Base-by-base conservation (phyloP, 2,888 invertebrate genomes). In the Stratiomys singularior region DNA sequence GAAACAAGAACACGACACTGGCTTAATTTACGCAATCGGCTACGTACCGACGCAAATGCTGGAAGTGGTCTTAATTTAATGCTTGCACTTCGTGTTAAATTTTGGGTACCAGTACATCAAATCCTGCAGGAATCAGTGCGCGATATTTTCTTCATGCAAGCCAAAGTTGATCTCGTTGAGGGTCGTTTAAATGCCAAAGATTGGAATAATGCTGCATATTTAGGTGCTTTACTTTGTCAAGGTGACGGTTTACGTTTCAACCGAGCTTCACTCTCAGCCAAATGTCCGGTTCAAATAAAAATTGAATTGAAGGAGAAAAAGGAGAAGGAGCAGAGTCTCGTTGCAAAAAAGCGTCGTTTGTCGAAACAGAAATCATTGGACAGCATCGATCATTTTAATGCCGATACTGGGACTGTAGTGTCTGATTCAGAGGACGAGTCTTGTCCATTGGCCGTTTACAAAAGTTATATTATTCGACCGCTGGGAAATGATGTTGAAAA, bases 81-180 rank as follows among this genome's bases (percentile, higher is more conserved):
- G 85, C 81, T 87, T n/a, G 86, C 87, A 1, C 80, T 87, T 66
- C 83, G 87, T 1, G 94, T 96, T 82, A 96, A 96, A 87, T 96
- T 96, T 89, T 96, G 95, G 94, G 96, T 96, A 63, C 95, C 95
- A 1, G 96, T 96, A 1, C 96, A 96, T 87, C 91, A 93, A 79
- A 90, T 96, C 79, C 91, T 95, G 80, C 95, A 95, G 87, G 95
- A 95, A 84, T 92, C 92, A 56, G 96, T 95, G 25, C 92, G 94
- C 4, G 84, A 95, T 86, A 92, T 94, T 85, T 96, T 96, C 87
- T 96, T 94, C 85, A 90, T 95, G 81, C 94, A 96, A 86, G 93
- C 95, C 1, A 92, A 92, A 83, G 89, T 92, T 58, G 95, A 96
- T 85, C 87, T 94, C 81, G 88, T 91, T 67, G 93, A 94, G 84